phyloP scores from a whole-genome alignment of 2,113 vertebrate species.

The Merops nubicus region DNA sequence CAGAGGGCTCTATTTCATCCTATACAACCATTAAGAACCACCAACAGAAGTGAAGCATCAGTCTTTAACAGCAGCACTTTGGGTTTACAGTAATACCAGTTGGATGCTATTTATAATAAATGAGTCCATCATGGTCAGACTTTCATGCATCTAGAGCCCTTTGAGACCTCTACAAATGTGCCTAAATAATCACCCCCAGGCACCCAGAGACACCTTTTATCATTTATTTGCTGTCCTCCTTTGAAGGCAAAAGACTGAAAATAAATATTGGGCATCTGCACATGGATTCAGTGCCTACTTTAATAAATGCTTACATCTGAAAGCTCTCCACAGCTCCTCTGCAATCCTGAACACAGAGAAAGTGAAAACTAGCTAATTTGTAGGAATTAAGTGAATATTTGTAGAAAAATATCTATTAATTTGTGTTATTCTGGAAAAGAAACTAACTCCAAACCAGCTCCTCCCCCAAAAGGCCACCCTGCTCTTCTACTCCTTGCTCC shows the following conservation, averaged over 20 bases:
- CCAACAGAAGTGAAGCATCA: not conserved
- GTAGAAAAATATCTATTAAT: not conserved
- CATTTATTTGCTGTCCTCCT: not conserved
- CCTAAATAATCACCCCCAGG: not conserved
- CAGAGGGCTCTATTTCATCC: not conserved
- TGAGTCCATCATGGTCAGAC: not conserved
- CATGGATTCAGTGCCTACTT: not conserved
- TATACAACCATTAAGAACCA: not conserved
- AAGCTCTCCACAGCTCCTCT: not conserved
- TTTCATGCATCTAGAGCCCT: not conserved
- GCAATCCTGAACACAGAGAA: not conserved
- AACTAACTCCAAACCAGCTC: not conserved
- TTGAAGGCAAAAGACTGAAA: not conserved
- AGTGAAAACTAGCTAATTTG: not conserved
- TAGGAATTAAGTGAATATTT: not conserved
- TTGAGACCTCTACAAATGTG: not conserved
- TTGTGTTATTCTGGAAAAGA: not conserved
- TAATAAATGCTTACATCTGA: not conserved
- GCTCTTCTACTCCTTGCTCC: not conserved
- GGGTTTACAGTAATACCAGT: not conserved
- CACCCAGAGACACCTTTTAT: not conserved
- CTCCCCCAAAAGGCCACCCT: not conserved
- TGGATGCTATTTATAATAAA: not conserved
- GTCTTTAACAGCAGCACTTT: not conserved
- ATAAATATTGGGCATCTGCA: not conserved